These are phyloP conservation scores for Glyphotaelius pellucidus DNA, from an alignment of 2,888 invertebrate species.

Conservation along the genomic window DNA sequence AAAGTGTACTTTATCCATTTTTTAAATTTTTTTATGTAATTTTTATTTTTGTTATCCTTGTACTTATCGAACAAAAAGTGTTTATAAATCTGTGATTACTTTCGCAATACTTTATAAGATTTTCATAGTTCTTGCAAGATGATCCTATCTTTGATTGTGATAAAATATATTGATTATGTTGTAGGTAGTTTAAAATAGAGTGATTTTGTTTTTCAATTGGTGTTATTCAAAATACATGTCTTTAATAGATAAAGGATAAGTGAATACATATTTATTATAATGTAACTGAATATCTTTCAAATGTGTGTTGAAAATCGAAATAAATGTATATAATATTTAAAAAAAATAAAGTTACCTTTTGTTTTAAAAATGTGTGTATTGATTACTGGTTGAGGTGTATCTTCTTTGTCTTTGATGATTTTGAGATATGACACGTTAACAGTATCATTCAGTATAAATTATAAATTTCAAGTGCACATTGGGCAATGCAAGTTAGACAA, in stretches of 20 bases:
- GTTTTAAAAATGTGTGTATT: neutral
- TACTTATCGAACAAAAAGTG: neutral
- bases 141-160: neutral
- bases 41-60: neutral
- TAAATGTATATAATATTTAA: neutral
- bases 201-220: neutral
- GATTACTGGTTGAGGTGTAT: neutral
- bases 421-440: too few relatives aligned
- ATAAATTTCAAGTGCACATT: too few relatives aligned
- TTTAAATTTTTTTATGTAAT: neutral
- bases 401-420: too few relatives aligned
- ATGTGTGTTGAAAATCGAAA: neutral
- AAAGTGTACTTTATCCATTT: neutral
- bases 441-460: too few relatives aligned
- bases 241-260: neutral
- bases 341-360: constrained; percentile 2
- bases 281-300: neutral
- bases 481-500: too few relatives aligned
- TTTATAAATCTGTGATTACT: neutral
- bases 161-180: neutral
- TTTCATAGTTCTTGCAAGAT: neutral
- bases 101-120: neutral
- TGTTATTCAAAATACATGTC: neutral
- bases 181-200: neutral
- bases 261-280: neutral